Base-by-base conservation (phyloP, 2,888 invertebrate species). In the Laothoe populi region DNA sequence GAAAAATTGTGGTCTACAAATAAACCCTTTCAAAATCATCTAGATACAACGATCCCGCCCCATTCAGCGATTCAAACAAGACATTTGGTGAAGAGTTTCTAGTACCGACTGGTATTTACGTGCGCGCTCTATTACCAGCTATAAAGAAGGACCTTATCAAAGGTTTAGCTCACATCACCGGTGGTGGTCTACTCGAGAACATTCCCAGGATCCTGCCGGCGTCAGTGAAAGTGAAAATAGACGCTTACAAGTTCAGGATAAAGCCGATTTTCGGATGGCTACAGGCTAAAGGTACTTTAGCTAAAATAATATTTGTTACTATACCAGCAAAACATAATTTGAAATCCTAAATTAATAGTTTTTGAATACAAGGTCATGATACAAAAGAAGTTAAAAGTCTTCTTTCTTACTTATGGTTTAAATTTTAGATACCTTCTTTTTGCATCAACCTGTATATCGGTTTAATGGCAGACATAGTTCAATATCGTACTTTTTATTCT, bases 151-250 rank as follows among this genome's bases (percentile, higher is more conserved):
- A 95, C 8, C 89, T 95, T 53, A 93, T 99, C 0, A 98, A 98
- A 81, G 98, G 96, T 0, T 94, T 98, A 69, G 98, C 98, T 0
- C 99, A 99, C 78, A 98, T 99, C 63, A 98, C 98, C 0, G 98
- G 98, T 0, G 98, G 98, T 0, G 99, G 99, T 0, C 90, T 99
- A 2, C 83, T 95, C 4, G 97, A 98, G 86, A 99, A 99, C 81
- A 95, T 99, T 57, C 96, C 97, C 0, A 94, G 99, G 65, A 94
- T 99, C 46, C 89, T 99, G 61, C 97, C 97, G 0, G 82, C 94
- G 0, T 90, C 93, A 8, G 86, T 96, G 24, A 94, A 94, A 40
- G 96, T 96, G 0, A 87, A 90, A 59, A 72, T 98, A 64, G 95
- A 98, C 82, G 97, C 97, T 23, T 87, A 85, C 0, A 94, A 94